Evolutionary conservation across 1,140 invertebrate genomes (phyloP).

Genomic region (Matsumurasca onukii): DNA sequence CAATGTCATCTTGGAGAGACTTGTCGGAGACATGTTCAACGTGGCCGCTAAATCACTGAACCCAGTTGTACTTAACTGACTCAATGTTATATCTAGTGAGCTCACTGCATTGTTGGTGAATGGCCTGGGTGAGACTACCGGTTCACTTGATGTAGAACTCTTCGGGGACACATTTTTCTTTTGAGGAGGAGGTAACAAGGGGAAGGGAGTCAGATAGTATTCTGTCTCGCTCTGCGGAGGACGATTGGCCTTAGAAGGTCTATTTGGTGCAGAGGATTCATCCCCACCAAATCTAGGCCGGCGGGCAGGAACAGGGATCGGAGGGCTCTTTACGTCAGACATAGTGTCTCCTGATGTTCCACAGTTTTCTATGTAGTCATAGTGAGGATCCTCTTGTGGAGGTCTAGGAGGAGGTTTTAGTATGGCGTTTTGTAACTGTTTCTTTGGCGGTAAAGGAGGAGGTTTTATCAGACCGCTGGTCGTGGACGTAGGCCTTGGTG

Average conservation of each 20-base stretch:
- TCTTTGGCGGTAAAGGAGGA: conserved; percentile 83
- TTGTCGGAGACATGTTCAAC: conserved; percentile 69
- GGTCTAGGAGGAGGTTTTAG: conserved; percentile 64
- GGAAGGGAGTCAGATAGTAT: conserved; percentile 57
- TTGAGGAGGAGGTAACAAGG: conserved; percentile 48
- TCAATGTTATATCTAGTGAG: conserved; percentile 72
- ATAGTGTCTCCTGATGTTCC: conserved; percentile 48
- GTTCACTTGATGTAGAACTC: conserved; percentile 35
- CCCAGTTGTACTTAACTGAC: conserved; percentile 76
- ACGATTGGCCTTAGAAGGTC: conserved; percentile 46
- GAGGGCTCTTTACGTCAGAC: conserved; percentile 52
- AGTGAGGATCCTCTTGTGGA: conserved; percentile 59
- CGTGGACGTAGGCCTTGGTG: conserved; percentile 63
- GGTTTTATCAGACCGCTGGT: conserved; percentile 61
- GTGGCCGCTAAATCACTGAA: conserved; percentile 74
- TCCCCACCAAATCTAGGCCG: conserved; percentile 57
- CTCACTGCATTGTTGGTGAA: conserved; percentile 43
- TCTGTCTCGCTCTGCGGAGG: conserved; percentile 54
- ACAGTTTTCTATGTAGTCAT: conserved; percentile 61
- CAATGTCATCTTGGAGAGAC: conserved; percentile 80
- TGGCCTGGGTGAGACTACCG: conserved; percentile 18
- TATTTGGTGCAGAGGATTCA: conserved; percentile 46
- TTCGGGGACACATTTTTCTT: conserved; percentile 38
- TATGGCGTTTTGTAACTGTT: conserved; percentile 52
- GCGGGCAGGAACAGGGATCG: conserved; percentile 61